A percentile compares a stretch with the other conserved stretches of the same genome.
Conservation (phyloP, 2,888 invertebrate genomes). For the Nycteola revayana region DNA sequence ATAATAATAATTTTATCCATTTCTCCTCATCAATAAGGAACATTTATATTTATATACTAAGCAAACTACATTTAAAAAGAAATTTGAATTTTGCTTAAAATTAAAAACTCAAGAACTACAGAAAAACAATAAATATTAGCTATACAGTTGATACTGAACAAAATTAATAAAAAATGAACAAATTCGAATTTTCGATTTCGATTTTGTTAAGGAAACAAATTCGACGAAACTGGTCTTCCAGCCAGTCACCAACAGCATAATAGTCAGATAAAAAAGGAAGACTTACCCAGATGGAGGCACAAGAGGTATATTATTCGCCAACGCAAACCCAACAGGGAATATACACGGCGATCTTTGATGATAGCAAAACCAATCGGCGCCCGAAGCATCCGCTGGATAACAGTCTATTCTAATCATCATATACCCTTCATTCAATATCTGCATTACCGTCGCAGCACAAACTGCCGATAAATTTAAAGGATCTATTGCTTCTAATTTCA, state of each 20-base stretch:
- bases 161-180: no score
- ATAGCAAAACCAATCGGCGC: conserved; percentile 98
- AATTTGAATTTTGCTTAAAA: no score
- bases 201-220: no score
- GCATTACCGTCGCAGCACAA: conserved; percentile 97
- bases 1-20: no score
- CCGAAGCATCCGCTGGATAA: conserved; percentile 91
- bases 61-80: no score
- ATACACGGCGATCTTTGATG: conserved; percentile 97
- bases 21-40: no score
- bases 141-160: no score
- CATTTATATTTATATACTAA: no score
- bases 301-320: conserved; percentile 89
- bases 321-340: conserved; percentile 97
- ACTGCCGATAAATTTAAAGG: conserved; percentile 97
- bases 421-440: conserved; percentile 94
- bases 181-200: no score
- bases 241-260: neutral
- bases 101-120: no score
- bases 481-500: conserved; percentile 99
- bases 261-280: neutral
- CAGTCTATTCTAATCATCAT: conserved; percentile 98
- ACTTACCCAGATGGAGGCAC: conserved; percentile 89
- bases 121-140: no score
- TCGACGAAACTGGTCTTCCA: no score